Evolutionary conservation across 1,140 invertebrate genomes (phyloP), one percentile per base, ranked within the genome.

Genomic region (Diploscapter pachys): DNA sequence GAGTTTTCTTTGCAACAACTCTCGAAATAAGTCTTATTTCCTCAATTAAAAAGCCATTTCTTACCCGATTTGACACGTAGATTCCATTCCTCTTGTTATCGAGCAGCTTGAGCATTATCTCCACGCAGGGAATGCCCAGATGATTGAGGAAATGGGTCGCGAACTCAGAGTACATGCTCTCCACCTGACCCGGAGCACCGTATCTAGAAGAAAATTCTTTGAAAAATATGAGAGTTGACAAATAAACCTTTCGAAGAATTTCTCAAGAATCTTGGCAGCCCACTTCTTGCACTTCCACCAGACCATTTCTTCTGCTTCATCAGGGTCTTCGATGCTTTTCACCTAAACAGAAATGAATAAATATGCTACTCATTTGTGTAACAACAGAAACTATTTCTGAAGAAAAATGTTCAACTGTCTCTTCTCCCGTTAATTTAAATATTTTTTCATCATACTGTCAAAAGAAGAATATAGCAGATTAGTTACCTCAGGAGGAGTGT

Each of bases 241-340:
- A 48, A 13, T 8, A 69, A 67, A 48, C 91, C 94, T 91, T 88
- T 99, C 96, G 89, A 99, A 99, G 86, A 96, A 91, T 84, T 95
- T 89, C 70, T 92, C 90, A 71, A 99, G 88, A 75, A 95, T 96
- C 85, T 98, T 94, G 4, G 96, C 87, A 3, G 95, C 92, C 96
- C 96, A 99, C 86, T 99, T 99, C 87, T 98, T 98, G 80, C 93
- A 92, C 86, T 99, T 99, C 96, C 96, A 99, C 91, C 94, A 96
- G 6, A 93, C 84, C 63, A 95, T 88, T 83, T 96, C 93, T 31
- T 91, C 90, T 62, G 92, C 88, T 78, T 98, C 95, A 76, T 96
- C 94, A 81, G 93, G 92, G 72, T 88, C 71, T 48, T 72, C 31
- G 4, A 62, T 68, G 31, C 31, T 31, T 31, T 31, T 31, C 31